phyloP scores from a whole-genome alignment of 1,140 invertebrate species.

The Nylanderia fulva region DNA sequence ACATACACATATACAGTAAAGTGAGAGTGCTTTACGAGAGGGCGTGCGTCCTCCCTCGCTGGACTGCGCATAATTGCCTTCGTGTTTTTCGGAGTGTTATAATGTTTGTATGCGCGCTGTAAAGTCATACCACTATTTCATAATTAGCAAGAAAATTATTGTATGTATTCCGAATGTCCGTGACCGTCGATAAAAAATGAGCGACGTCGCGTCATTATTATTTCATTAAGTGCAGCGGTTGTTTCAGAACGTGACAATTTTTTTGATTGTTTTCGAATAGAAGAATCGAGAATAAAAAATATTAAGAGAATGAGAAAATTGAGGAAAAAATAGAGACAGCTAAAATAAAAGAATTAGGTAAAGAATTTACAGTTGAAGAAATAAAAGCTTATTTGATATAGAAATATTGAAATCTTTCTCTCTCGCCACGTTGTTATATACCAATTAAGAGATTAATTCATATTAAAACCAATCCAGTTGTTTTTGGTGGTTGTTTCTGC shows the following conservation, averaged over 20 bases:
- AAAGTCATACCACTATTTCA: slow-evolving; percentile 77
- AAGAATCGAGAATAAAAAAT: neutral
- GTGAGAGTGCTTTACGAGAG: slow-evolving; percentile 70
- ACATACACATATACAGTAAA: neutral
- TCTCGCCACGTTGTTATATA: neutral
- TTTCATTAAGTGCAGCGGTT: slow-evolving; percentile 66
- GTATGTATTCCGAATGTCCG: slow-evolving; percentile 46
- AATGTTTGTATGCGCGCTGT: slow-evolving; percentile 75
- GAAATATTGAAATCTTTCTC: neutral
- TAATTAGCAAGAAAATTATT: slow-evolving; percentile 79
- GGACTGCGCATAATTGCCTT: slow-evolving; percentile 73
- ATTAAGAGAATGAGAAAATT: neutral
- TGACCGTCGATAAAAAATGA: slow-evolving; percentile 68
- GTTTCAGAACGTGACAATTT: slow-evolving; percentile 9
- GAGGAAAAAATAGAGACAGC: neutral
- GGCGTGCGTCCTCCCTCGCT: slow-evolving; percentile 71
- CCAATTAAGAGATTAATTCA: slow-evolving; percentile 18
- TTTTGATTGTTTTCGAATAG: slow-evolving; percentile 46
- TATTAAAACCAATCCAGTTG: neutral
- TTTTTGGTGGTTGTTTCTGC: neutral
- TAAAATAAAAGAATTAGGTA: neutral
- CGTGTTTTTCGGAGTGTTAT: slow-evolving; percentile 76
- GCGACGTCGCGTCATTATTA: slow-evolving; percentile 65
- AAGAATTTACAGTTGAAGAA: neutral
- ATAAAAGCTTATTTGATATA: neutral